These are phyloP conservation scores for Characodon lateralis DNA, from an alignment of 2,797 vertebrate genomes.

Conservation along the genomic window DNA sequence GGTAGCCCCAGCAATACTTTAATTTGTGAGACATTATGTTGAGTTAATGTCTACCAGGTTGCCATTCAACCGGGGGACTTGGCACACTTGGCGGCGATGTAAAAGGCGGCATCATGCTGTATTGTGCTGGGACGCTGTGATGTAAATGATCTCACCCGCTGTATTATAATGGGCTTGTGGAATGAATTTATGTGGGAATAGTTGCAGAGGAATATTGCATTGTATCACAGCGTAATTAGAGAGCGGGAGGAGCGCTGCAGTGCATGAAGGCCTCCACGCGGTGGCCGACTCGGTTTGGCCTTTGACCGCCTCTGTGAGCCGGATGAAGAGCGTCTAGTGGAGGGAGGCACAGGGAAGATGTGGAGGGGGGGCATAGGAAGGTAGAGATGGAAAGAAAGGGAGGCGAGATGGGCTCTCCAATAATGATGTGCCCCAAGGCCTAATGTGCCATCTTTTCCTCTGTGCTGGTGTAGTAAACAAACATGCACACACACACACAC, in stretches of 20 bases:
- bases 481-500: constrained; percentile 24
- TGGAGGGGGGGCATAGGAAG: constrained; percentile 8
- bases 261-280: constrained; percentile 17
- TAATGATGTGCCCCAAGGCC: constrained; percentile 80
- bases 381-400: constrained; percentile 19
- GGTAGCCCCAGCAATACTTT: constrained; percentile 77
- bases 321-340: constrained; percentile 33
- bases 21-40: constrained; percentile 83
- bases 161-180: constrained; percentile 66
- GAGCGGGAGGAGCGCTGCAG: constrained; percentile 33
- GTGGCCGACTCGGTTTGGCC: constrained; percentile 39
- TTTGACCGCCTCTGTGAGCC: constrained; percentile 56
- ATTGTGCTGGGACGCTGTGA: constrained; percentile 58
- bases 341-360: constrained; percentile 13
- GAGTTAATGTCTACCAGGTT: constrained; percentile 81
- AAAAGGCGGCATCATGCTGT: constrained; percentile 34
- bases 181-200: constrained; percentile 78
- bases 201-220: constrained; percentile 70
- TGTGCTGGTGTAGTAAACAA: constrained; percentile 41
- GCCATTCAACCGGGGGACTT: constrained; percentile 69
- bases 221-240: constrained; percentile 72
- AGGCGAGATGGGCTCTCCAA: constrained; percentile 69
- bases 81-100: constrained; percentile 55
- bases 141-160: constrained; percentile 74
- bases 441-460: constrained; percentile 66